phyloP scores from a whole-genome alignment of 2,888 invertebrate genomes.

The Acanthosoma haemorrhoidale region DNA sequence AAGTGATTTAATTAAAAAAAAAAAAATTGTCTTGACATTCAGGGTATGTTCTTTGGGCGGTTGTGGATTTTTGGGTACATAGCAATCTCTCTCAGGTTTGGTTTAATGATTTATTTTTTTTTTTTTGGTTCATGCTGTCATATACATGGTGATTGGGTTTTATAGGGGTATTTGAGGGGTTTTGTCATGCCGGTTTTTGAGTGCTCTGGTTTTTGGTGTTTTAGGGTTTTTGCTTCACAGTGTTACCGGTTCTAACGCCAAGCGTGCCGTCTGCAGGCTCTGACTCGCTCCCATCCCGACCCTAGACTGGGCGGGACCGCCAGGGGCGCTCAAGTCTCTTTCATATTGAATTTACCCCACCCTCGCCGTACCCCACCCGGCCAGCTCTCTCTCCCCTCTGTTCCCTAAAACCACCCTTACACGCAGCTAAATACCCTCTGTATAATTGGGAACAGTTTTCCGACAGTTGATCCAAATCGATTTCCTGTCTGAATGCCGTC shows the following conservation, averaged over 20 bases:
- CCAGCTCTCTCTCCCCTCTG: no score
- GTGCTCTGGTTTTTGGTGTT: background rate
- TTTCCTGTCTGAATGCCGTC: no score
- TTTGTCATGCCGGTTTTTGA: background rate
- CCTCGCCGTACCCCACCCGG: background rate
- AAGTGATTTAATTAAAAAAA: no score
- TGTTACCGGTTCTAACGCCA: slow-evolving; percentile 8
- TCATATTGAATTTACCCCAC: slow-evolving; percentile 26
- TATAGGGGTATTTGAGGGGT: background rate
- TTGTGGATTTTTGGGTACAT: background rate
- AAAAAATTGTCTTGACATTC: background rate
- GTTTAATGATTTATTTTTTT: background rate
- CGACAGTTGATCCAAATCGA: no score
- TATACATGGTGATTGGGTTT: background rate
- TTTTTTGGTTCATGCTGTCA: background rate
- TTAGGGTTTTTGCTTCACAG: slow-evolving; percentile 6
- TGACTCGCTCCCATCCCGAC: slow-evolving; percentile 22
- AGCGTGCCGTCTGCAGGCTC: slow-evolving; percentile 12
- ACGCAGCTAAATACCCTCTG: background rate
- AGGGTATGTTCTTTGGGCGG: background rate
- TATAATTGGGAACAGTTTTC: background rate
- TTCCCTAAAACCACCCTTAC: background rate
- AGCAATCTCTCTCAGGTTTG: background rate
- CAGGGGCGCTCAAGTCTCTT: background rate
- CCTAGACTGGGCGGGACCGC: slow-evolving; percentile 16